Base-by-base conservation (phyloP, 23 tunicate species). In the Ciona savignyi region DNA sequence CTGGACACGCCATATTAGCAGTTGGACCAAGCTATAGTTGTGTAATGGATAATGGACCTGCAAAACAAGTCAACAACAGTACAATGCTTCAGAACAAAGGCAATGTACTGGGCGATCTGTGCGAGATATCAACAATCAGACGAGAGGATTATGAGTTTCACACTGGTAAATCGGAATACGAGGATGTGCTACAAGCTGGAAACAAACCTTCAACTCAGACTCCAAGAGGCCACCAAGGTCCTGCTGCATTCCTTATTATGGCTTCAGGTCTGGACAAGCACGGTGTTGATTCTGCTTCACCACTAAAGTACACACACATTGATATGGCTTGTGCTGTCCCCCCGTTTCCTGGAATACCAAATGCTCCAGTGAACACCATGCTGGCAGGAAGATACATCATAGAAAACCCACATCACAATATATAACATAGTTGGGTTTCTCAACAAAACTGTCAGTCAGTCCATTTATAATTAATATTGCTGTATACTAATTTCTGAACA, bases 201-300 rank as follows among this genome's bases (percentile, higher is more conserved):
- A 83, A 83, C 70, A 32, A 2, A 0, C 88, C 88, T 28, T 83
- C 88, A 19, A 64, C 88, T 9, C 68, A 73, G 33, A 83, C 88
- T 1, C 83, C 88, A 0, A 60, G 88, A 27, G 88, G 88, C 20
- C 88, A 83, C 60, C 88, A 83, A 31, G 35, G 60, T 1, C 88
- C 88, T 2, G 61, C 73, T 56, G 88, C 88, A 4, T 83, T 83
- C 77, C 79, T 83, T 83, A 83, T 83, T 19, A 77, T 83, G 83
- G 64, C 88, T 3, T 80, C 85, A 29, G 85, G 85, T 9, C 56
- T 42, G 9, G 56, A 42, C 56, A 42, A 42, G 15, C 56, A 42
- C 15, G 56, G 56, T 6, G 9, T 42, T 9, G 56, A 42, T 42
- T 42, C 56, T 15, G 56, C 9, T 15, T 6, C 9, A 15, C 56